Evolutionary conservation across 2,113 vertebrate genomes (phyloP).

Genomic region (Grallaria varia): DNA sequence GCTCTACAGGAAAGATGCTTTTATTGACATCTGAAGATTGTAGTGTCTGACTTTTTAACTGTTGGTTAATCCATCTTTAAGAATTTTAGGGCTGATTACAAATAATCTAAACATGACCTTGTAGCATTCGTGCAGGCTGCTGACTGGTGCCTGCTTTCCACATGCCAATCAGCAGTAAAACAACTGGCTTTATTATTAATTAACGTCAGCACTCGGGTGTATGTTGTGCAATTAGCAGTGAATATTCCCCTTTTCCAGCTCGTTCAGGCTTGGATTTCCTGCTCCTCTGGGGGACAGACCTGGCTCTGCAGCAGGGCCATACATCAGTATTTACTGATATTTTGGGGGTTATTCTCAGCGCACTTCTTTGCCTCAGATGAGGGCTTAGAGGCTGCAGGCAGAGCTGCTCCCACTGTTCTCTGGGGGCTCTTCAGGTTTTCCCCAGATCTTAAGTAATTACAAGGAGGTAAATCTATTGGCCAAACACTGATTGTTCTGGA

Average conservation of each 20-base stretch:
- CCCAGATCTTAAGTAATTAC: neutral
- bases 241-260: neutral
- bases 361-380: neutral
- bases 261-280: neutral
- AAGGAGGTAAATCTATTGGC: neutral
- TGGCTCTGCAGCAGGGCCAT: neutral
- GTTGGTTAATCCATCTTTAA: neutral
- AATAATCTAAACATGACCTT: neutral
- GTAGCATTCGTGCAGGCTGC: neutral
- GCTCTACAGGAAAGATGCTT: conserved; percentile 28
- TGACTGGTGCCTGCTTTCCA: neutral
- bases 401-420: neutral
- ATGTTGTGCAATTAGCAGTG: neutral
- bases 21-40: conserved; percentile 38
- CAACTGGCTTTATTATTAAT: neutral
- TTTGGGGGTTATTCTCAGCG: neutral
- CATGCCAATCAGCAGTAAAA: neutral
- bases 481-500: neutral
- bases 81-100: neutral
- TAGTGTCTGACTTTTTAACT: conserved; percentile 58
- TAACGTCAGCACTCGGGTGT: neutral
- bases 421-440: neutral
- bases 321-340: accelerated
- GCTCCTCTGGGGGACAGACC: neutral
- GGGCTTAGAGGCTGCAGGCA: neutral